These are phyloP conservation scores for Nasonia longicornis DNA, from an alignment of 1,140 invertebrate species.

Conservation along the genomic window DNA sequence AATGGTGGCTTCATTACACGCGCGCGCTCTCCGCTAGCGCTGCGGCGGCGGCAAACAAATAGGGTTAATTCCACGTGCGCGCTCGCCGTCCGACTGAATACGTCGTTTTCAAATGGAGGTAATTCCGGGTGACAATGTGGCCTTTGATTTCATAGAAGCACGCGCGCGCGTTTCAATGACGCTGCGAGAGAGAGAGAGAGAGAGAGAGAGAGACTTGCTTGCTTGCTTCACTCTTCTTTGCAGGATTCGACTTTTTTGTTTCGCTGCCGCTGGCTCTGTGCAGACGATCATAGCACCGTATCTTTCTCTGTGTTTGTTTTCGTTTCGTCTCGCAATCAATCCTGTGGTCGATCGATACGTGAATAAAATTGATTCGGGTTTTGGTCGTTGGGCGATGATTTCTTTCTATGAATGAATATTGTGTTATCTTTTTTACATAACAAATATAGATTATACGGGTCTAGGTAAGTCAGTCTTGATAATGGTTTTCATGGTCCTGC, in stretches of 20 bases:
- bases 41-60: slow-evolving; percentile 60
- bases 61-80: slow-evolving; percentile 67
- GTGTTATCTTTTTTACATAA: too few relatives aligned
- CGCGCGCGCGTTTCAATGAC: slow-evolving; percentile 60
- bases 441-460: too few relatives aligned
- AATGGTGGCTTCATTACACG: slow-evolving; percentile 65
- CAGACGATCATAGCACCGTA: slow-evolving; percentile 33
- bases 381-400: too few relatives aligned
- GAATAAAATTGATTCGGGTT: too few relatives aligned
- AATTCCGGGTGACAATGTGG: slow-evolving; percentile 69
- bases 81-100: slow-evolving; percentile 63
- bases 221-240: not conserved
- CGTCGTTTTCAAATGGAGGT: slow-evolving; percentile 69
- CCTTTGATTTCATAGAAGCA: slow-evolving; percentile 68
- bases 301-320: not conserved
- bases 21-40: slow-evolving; percentile 34
- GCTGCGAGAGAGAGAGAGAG: slow-evolving; percentile 23
- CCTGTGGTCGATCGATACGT: too few relatives aligned
- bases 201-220: not conserved
- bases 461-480: too few relatives aligned
- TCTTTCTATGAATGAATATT: too few relatives aligned
- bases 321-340: not conserved
- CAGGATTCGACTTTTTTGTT: slow-evolving; percentile 47
- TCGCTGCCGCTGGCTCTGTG: slow-evolving; percentile 12
- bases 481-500: too few relatives aligned